A percentile compares a stretch with the other conserved stretches of the same genome.
Conservation (phyloP, 1,140 invertebrate genomes). For the Asbolus verrucosus region DNA sequence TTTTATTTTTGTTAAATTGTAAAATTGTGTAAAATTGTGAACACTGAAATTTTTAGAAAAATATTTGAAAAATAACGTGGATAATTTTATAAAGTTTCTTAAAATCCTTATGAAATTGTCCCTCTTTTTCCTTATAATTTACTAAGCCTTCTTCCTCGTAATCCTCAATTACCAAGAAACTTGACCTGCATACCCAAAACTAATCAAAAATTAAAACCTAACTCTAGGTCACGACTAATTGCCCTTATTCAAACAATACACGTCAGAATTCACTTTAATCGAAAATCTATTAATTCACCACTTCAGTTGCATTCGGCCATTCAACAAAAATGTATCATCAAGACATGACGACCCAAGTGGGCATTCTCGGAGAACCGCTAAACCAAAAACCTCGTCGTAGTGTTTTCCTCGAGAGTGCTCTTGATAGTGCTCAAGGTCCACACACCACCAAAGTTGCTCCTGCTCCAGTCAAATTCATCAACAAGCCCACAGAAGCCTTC, state of each 20-base stretch:
- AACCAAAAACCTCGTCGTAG: not conserved
- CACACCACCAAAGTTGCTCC: constrained; percentile 14
- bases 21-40: too few relatives aligned
- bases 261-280: constrained; percentile 6
- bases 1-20: too few relatives aligned
- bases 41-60: too few relatives aligned
- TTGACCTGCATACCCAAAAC: constrained; percentile 40
- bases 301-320: not conserved
- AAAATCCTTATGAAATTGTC: too few relatives aligned
- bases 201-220: constrained; percentile 7
- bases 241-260: constrained; percentile 36
- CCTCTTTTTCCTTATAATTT: too few relatives aligned
- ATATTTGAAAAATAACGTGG: too few relatives aligned
- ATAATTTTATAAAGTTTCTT: too few relatives aligned
- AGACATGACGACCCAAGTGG: not conserved
- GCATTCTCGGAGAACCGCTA: constrained; percentile 4
- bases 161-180: constrained; percentile 36
- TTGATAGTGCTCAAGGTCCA: not conserved
- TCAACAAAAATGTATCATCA: not conserved
- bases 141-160: too few relatives aligned
- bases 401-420: constrained; percentile 4
- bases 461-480: constrained; percentile 21
- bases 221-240: constrained; percentile 36
- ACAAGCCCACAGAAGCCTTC: not conserved
- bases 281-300: constrained; percentile 1